Conservation (phyloP, 2,797 vertebrate genomes). For the Pagetopsis macropterus region DNA sequence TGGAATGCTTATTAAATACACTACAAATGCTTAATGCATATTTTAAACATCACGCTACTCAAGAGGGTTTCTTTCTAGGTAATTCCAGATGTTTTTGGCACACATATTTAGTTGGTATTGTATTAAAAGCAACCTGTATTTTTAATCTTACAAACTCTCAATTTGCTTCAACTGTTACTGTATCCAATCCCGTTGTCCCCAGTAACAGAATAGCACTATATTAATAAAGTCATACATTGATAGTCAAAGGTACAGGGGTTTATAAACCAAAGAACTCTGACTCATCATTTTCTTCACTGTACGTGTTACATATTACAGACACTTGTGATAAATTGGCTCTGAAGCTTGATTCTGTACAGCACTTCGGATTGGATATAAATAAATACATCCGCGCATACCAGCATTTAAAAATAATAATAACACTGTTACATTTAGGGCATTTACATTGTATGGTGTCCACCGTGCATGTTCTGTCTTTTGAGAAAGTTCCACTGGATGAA, state of each 20-base stretch:
- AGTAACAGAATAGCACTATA: background rate
- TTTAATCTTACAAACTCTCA: constrained; percentile 11
- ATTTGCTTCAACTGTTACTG: constrained; percentile 10
- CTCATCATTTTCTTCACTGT: constrained; percentile 5
- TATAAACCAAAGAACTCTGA: constrained; percentile 56
- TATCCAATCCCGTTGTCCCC: background rate
- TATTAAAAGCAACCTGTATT: background rate
- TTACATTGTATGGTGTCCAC: constrained; percentile 25
- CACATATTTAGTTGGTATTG: background rate
- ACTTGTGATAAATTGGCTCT: constrained; percentile 2
- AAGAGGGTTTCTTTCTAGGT: background rate
- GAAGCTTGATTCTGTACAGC: constrained; percentile 27
- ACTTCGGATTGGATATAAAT: constrained; percentile 14
- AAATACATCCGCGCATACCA: constrained; percentile 41
- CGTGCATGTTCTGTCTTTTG: constrained; percentile 30
- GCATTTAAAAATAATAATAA: constrained; percentile 27
- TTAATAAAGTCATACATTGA: constrained; percentile 9
- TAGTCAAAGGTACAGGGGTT: constrained; percentile 26
- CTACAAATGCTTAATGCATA: constrained; percentile 1
- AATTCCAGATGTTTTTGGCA: background rate
- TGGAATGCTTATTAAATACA: constrained; percentile 8
- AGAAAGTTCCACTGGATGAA: constrained; percentile 11
- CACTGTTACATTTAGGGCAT: constrained; percentile 59
- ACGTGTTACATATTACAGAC: constrained; percentile 27
- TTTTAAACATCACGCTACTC: background rate